phyloP scores from a whole-genome alignment of 1,140 invertebrate species.

The Pollicipes pollicipes region DNA sequence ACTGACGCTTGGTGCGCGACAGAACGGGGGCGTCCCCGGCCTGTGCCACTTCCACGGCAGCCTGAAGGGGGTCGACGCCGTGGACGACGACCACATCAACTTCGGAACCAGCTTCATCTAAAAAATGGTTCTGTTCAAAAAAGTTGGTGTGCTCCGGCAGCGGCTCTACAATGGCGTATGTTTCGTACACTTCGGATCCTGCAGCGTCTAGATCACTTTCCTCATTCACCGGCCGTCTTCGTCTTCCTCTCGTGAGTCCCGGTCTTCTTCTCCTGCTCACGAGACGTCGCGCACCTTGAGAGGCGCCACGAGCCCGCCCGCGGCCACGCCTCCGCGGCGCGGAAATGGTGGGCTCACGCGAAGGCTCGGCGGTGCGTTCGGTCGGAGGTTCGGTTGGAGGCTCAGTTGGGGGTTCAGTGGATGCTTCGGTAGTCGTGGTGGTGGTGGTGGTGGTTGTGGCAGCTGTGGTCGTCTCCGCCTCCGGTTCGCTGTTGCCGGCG shows the following conservation, averaged over 20 bases:
- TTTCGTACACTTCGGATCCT: not conserved
- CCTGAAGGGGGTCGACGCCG: conserved; percentile 1
- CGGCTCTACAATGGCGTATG: not conserved
- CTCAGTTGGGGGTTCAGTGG: conserved; percentile 13
- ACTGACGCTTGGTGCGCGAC: not conserved
- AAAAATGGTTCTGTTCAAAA: conserved; percentile 1
- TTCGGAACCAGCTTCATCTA: not conserved
- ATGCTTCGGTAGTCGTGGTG: conserved; percentile 11
- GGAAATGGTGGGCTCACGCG: too few relatives aligned
- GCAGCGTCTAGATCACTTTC: not conserved
- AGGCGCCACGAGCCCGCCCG: too few relatives aligned
- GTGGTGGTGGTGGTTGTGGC: conserved; percentile 13
- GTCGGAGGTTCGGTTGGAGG: conserved; percentile 14
- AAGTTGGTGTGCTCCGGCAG: not conserved
- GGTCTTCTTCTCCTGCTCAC: not conserved
- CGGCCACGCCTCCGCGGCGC: too few relatives aligned
- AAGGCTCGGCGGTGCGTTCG: not conserved
- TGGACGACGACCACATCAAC: not conserved
- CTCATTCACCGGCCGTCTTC: not conserved
- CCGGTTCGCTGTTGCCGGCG: not conserved
- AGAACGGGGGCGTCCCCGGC: not conserved
- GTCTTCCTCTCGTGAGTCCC: not conserved
- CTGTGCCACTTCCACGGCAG: not conserved
- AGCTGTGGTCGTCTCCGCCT: conserved; percentile 9
- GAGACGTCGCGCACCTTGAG: too few relatives aligned